Conservation (phyloP, 2,113 vertebrate genomes). For the Spizaetus ornatus region DNA sequence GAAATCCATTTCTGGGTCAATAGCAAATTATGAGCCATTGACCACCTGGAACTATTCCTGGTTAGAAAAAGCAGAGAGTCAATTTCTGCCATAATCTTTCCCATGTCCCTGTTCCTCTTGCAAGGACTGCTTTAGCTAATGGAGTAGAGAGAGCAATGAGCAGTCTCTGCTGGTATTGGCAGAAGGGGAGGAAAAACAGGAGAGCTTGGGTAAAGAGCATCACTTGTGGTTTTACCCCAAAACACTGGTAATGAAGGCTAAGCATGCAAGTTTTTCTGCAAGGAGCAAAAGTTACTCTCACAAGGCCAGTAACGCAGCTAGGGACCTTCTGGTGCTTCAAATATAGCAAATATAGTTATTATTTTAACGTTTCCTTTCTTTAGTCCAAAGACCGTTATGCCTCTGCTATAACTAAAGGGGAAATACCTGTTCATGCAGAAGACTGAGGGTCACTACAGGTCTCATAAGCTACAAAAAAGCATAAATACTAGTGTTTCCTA, state of each 20-base stretch:
- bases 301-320: not conserved
- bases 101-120: not conserved
- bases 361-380: not conserved
- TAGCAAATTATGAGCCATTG: not conserved
- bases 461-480: not conserved
- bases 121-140: not conserved
- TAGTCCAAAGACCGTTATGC: not conserved
- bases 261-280: not conserved
- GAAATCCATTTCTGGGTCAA: constrained; percentile 6
- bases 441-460: not conserved
- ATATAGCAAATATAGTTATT: not conserved
- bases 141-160: not conserved
- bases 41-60: not conserved
- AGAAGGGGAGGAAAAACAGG: not conserved
- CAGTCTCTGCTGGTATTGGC: not conserved
- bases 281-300: not conserved
- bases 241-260: not conserved
- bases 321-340: not conserved
- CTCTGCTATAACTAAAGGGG: not conserved
- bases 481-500: not conserved
- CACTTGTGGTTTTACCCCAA: not conserved
- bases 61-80: not conserved
- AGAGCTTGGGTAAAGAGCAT: not conserved
- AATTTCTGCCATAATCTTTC: not conserved
- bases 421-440: not conserved